A percentile compares a stretch with the other conserved stretches of the same genome.
Conservation (phyloP, 2,888 invertebrate genomes). For the Aporophyla nigra region DNA sequence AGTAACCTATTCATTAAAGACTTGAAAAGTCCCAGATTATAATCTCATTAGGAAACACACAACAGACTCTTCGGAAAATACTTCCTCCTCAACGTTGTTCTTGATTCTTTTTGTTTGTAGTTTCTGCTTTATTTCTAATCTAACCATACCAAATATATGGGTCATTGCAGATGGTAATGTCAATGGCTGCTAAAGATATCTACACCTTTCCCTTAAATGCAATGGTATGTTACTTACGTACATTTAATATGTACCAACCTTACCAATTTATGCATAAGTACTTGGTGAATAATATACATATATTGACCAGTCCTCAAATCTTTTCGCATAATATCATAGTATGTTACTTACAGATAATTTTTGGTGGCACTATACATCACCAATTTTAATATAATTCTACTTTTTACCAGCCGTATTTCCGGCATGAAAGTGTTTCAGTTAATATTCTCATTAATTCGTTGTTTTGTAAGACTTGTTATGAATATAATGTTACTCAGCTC, state of each 20-base stretch:
- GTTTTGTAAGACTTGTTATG: slow-evolving; percentile 19
- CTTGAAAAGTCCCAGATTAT: background rate
- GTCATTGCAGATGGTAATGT: background rate
- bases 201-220: background rate
- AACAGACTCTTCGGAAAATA: background rate
- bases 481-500: background rate
- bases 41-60: background rate
- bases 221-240: background rate
- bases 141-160: background rate
- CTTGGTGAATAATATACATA: no score
- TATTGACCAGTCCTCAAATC: background rate
- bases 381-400: background rate
- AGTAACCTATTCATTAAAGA: background rate
- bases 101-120: background rate
- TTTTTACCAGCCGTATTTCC: slow-evolving; percentile 19
- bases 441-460: slow-evolving; percentile 29
- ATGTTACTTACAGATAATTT: background rate
- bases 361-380: background rate
- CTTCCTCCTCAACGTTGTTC: background rate
- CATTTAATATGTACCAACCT: no score
- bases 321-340: no score
- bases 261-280: no score
- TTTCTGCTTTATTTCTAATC: background rate
- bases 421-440: slow-evolving; percentile 32
- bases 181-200: background rate